These are phyloP conservation scores for Mellivora capensis DNA, from an alignment of 2,113 vertebrate genomes.

Conservation along the genomic window DNA sequence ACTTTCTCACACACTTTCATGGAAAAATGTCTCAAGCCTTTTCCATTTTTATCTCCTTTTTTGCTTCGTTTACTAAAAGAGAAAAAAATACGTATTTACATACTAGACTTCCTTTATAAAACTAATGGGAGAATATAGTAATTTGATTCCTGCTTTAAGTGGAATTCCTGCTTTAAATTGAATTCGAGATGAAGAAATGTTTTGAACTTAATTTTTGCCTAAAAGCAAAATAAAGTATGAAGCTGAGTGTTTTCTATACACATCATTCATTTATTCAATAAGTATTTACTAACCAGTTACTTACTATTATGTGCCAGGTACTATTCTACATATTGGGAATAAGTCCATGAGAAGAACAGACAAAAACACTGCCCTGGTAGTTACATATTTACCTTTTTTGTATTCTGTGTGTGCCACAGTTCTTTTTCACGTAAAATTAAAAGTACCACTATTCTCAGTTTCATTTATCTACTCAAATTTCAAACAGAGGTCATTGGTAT, in stretches of 20 bases:
- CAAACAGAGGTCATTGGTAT: background rate
- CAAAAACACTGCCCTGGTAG: background rate
- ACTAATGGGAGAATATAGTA: background rate
- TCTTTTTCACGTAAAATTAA: background rate
- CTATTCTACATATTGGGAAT: background rate
- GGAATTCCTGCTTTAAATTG: slow-evolving; percentile 8
- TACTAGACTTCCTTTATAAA: background rate
- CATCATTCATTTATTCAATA: background rate
- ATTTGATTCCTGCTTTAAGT: background rate
- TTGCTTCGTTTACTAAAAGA: slow-evolving; percentile 87
- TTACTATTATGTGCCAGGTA: background rate
- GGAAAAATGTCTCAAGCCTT: slow-evolving; percentile 91
- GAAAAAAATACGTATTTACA: slow-evolving; percentile 50
- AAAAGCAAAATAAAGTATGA: slow-evolving; percentile 8
- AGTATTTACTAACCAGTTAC: background rate
- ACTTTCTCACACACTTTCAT: slow-evolving; percentile 96
- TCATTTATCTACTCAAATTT: background rate
- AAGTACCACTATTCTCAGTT: background rate
- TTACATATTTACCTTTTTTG: background rate
- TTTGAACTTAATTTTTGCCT: slow-evolving; percentile 43
- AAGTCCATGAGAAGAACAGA: background rate
- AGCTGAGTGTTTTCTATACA: background rate
- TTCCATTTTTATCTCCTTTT: slow-evolving; percentile 92
- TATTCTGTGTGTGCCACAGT: background rate
- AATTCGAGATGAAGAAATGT: background rate